Base-by-base conservation (phyloP, 1,140 invertebrate species). In the Brachionus angularis region DNA sequence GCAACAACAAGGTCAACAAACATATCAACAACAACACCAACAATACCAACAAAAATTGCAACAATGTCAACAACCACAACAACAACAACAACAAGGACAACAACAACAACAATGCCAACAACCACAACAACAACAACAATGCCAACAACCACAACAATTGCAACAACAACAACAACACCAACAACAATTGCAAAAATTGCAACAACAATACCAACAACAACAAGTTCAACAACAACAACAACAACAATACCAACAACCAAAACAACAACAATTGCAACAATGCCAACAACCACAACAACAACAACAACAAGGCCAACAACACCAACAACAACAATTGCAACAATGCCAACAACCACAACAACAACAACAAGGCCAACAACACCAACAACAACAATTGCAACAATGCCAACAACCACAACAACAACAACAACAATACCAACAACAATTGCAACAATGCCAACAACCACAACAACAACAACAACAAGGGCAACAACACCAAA, bases 391-490 rank as follows among this genome's bases (percentile, higher is more conserved):
- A 58, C 18, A 36, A 5, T 16, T 8, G 12, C 53, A 58, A 36
- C 5, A 39, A 58, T n/a, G 34, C 1, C 52, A 55, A 23, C 18
- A 5, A 16, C 52, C 31, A 55, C 52, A 55, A 55, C 27, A 52
- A 50, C 14, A 10, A 7, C 49, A 18, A 18, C 29, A 36, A 36
- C 52, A 55, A 55, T 16, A 31, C 5, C 25, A 12, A 12, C 50
- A 53, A 31, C 50, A 53, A 53, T 52, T 31, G 23, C 49, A 52
- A 52, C 21, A 52, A 1, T 3, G 0, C 1, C 49, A 52, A 52
- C 25, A 50, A 50, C 47, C 33, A 55, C 12, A 5, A 18, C 52
- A 55, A 34, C 52, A 55, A 55, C 10, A 34, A 2, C 52, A 55
- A 31, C 10, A 34, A 55, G 3, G 4, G 16, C 25, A 31, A 29